A percentile compares a stretch with the other conserved stretches of the same genome.
Evolutionary conservation across 2,797 vertebrate genomes (phyloP).

Genomic region (Notamacropus eugenii): DNA sequence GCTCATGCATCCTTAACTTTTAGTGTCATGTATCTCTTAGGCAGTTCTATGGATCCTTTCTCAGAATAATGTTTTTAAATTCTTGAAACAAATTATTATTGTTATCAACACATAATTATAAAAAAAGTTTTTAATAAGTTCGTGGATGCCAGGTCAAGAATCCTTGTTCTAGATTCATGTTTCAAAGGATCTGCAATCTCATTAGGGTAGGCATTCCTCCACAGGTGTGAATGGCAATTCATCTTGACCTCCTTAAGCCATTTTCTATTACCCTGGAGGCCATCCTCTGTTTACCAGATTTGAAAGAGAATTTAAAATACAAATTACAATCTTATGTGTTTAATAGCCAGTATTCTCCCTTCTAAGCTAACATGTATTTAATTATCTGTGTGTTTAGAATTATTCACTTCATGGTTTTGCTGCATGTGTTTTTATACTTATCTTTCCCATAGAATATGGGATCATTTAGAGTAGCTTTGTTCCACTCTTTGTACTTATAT

Average conservation of each 20-base stretch:
- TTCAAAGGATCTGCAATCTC: background rate
- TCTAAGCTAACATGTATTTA: too few species aligned
- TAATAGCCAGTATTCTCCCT: too few species aligned
- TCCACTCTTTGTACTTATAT: too few species aligned
- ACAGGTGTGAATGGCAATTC: background rate
- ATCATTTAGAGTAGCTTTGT: too few species aligned
- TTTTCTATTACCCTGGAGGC: background rate
- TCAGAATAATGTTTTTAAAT: background rate
- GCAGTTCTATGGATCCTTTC: background rate
- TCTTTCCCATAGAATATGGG: too few species aligned
- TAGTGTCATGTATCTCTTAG: background rate
- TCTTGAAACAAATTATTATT: background rate
- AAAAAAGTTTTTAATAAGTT: background rate
- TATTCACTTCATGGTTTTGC: too few species aligned
- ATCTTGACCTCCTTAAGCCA: background rate
- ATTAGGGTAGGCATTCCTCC: background rate
- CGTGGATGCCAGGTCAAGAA: background rate
- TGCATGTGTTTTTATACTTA: too few species aligned
- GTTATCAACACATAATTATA: background rate
- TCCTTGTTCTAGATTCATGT: background rate
- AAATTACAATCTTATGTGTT: too few species aligned
- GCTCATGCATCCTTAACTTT: background rate
- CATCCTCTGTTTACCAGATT: background rate
- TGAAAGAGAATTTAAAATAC: background rate
- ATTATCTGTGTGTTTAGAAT: too few species aligned